Evolutionary conservation across 1,140 invertebrate genomes (phyloP).

Genomic region (Geopemphigus sp.): DNA sequence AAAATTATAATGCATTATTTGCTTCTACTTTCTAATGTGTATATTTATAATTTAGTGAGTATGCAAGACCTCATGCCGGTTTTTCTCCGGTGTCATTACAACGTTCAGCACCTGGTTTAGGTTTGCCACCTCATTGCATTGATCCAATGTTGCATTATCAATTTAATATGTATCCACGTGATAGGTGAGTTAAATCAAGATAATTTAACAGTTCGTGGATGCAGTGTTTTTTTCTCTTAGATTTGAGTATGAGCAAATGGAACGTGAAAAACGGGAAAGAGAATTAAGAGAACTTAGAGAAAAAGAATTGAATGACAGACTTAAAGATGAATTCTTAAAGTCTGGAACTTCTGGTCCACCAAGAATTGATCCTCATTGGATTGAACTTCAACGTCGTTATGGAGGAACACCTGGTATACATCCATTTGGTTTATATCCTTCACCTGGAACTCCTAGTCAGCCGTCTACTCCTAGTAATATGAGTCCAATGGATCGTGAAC

Average conservation of each 20-base stretch:
- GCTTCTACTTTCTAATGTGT: background rate
- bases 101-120: constrained; percentile 54
- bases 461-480: constrained; percentile 51
- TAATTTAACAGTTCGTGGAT: constrained; percentile 23
- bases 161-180: constrained; percentile 66
- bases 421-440: constrained; percentile 61
- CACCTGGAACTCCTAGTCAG: constrained; percentile 52
- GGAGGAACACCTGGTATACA: constrained; percentile 56
- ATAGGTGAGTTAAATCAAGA: constrained; percentile 59
- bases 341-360: constrained; percentile 62
- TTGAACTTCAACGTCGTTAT: constrained; percentile 80
- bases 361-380: constrained; percentile 82
- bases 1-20: no score
- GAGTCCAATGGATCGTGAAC: constrained; percentile 73
- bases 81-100: constrained; percentile 70
- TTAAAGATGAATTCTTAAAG: constrained; percentile 81
- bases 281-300: constrained; percentile 83
- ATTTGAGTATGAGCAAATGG: constrained; percentile 76
- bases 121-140: constrained; percentile 66
- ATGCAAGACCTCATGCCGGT: constrained; percentile 83
- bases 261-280: constrained; percentile 78
- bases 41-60: constrained; percentile 61
- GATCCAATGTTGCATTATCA: constrained; percentile 76
- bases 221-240: constrained; percentile 52
- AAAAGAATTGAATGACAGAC: constrained; percentile 75